A percentile compares a stretch with the other conserved stretches of the same genome.
These are phyloP conservation scores for Parus major DNA, from an alignment of 2,113 vertebrate species.

Conservation along the genomic window DNA sequence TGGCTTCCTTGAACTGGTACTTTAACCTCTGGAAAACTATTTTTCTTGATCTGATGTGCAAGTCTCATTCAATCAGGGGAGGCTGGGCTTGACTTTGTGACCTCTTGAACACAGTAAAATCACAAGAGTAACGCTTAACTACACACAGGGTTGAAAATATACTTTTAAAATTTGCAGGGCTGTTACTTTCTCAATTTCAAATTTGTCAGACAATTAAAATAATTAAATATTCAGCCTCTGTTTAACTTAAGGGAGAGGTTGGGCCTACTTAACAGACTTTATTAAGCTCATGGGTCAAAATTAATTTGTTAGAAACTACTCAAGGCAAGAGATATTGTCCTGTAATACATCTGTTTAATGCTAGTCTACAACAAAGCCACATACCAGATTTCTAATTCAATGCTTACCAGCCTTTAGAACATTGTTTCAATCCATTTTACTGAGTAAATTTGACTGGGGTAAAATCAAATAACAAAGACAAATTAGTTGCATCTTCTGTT, in stretches of 20 bases:
- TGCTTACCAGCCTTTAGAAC: conserved; percentile 38
- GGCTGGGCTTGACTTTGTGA: conserved; percentile 47
- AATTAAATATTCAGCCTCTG: conserved; percentile 44
- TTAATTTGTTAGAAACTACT: conserved; percentile 43
- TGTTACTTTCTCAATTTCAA: conserved; percentile 61
- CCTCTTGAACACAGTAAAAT: conserved; percentile 39
- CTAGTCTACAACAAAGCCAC: not conserved
- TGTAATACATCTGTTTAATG: conserved; percentile 18
- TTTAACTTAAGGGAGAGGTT: conserved; percentile 45
- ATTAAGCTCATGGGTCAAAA: conserved; percentile 50
- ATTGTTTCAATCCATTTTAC: conserved; percentile 57
- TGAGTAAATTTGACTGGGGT: conserved; percentile 54
- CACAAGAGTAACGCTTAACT: conserved; percentile 47
- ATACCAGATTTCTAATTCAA: conserved; percentile 37
- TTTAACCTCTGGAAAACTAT: conserved; percentile 51
- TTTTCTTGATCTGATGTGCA: conserved; percentile 47
- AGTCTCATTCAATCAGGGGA: conserved; percentile 46
- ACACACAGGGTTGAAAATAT: conserved; percentile 42
- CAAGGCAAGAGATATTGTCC: not conserved
- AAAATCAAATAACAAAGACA: conserved; percentile 62
- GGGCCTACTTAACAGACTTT: conserved; percentile 5
- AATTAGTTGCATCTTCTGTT: conserved; percentile 62
- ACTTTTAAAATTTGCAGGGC: conserved; percentile 57
- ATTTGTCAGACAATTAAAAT: conserved; percentile 61
- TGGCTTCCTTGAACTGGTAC: conserved; percentile 18